phyloP scores from a whole-genome alignment of 2,113 vertebrate species.

The Pteropus alecto region DNA sequence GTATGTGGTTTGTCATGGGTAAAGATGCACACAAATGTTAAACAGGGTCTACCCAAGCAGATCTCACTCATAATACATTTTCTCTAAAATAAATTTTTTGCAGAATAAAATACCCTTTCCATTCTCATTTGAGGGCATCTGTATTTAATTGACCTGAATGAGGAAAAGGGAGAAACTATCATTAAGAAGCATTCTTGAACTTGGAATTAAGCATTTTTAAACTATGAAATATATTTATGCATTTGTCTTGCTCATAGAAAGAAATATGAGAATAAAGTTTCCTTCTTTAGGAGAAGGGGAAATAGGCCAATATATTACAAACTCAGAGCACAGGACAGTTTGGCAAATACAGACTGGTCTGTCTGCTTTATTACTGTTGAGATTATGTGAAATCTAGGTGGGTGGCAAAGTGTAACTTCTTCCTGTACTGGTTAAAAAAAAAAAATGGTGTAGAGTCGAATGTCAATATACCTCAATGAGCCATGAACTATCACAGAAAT shows the following conservation, averaged over 20 bases:
- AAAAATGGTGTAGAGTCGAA: background rate
- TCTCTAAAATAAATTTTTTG: background rate
- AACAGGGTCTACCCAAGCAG: background rate
- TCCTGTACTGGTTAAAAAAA: constrained; percentile 12
- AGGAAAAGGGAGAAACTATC: background rate
- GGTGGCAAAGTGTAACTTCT: constrained; percentile 42
- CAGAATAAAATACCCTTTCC: background rate
- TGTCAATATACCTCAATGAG: background rate
- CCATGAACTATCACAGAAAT: background rate
- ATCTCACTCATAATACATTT: background rate
- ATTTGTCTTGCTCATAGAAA: constrained; percentile 15
- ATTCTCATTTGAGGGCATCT: background rate
- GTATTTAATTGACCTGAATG: background rate
- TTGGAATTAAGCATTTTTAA: constrained; percentile 29
- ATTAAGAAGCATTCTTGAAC: background rate
- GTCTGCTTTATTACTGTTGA: constrained; percentile 70
- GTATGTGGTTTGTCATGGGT: background rate
- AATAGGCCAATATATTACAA: constrained; percentile 58
- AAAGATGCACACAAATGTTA: background rate
- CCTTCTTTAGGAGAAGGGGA: constrained; percentile 15
- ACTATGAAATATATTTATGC: background rate
- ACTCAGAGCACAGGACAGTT: constrained; percentile 60
- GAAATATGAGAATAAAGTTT: constrained; percentile 57
- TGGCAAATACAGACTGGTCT: constrained; percentile 61
- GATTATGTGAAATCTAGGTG: constrained; percentile 40